phyloP scores from a whole-genome alignment of 2,888 invertebrate genomes.

The Cremastinae sp. region DNA sequence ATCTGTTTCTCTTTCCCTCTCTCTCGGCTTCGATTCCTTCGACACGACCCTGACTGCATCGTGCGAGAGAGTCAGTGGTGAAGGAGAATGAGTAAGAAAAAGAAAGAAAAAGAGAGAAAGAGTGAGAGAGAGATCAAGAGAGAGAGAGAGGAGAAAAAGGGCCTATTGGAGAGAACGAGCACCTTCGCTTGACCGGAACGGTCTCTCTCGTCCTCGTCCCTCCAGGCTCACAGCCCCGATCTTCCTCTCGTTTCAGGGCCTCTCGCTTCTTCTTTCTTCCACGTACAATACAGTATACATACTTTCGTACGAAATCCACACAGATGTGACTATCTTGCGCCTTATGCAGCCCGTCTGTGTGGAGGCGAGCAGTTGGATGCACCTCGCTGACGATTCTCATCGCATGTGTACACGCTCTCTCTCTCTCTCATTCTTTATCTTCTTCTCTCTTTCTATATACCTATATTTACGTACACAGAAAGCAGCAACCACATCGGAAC shows the following conservation, averaged over 20 bases:
- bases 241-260: neutral
- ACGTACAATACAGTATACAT: neutral
- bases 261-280: too few species aligned
- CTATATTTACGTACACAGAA: constrained; percentile 2
- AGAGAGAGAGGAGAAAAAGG: constrained; percentile 40
- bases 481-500: constrained; percentile 41
- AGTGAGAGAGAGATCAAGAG: constrained; percentile 46
- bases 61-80: too few species aligned
- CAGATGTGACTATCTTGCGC: constrained; percentile 11
- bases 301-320: neutral
- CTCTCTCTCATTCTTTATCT: neutral
- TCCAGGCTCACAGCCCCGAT: constrained; percentile 33
- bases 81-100: constrained; percentile 33
- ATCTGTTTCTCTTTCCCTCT: constrained; percentile 19
- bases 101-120: constrained; percentile 19
- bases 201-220: constrained; percentile 68
- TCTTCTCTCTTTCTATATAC: neutral
- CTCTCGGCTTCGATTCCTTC: constrained; percentile 59
- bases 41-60: constrained; percentile 27
- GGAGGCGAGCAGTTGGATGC: constrained; percentile 31
- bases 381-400: constrained; percentile 32
- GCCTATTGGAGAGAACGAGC: constrained; percentile 40
- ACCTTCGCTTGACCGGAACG: constrained; percentile 74
- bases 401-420: neutral
- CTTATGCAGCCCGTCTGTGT: constrained; percentile 11